Base-by-base conservation (phyloP, 2,888 invertebrate genomes). In the Leucophenga maculata region DNA sequence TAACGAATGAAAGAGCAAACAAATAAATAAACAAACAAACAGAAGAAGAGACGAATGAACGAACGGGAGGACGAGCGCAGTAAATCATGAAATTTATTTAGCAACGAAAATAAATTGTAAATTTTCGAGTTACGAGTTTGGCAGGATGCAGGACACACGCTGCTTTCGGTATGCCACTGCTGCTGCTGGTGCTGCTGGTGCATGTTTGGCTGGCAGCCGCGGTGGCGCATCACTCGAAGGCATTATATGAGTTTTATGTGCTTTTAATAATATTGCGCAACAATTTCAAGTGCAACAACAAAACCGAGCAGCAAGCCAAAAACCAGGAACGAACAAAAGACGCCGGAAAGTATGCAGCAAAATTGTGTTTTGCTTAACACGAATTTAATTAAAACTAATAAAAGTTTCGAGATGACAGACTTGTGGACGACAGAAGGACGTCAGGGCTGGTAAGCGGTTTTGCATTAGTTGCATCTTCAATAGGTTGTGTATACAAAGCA, bases 331-430 rank as follows among this genome's bases (percentile, higher is more conserved):
- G 52, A 52, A 39, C 39, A 74, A 77, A 75, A 70, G 31, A 54
- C 55, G 59, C 67, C 59, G 44, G 26, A n/a, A 67, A 67, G 59
- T 60, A 67, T 57, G 59, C 67, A 32, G 57, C 50, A 46, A 72
- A 77, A 79, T 77, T 75, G 73, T 77, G 75, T 78, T 72, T 76
- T 71, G 73, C 59, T 64, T 74, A 78, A 73, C 78, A 78, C 72
- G 73, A 75, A 82, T 80, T 82, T 82, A 79, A 80, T 82, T 82
- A 82, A 80, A 80, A 80, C 74, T 75, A 80, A 80, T 79, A 77
- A 76, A 80, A 80, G 76, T 79, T 75, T 79, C 72, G n/a, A 14
- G 44, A 64, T 64, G 48, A 46, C 20, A 64, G 46, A 13, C 2
- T 80, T 80, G 73, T 68, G 69, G 69, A 60, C 69, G 70, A 73